Evolutionary conservation across 2,888 invertebrate species (phyloP).

Genomic region (Bellardia pandia): DNA sequence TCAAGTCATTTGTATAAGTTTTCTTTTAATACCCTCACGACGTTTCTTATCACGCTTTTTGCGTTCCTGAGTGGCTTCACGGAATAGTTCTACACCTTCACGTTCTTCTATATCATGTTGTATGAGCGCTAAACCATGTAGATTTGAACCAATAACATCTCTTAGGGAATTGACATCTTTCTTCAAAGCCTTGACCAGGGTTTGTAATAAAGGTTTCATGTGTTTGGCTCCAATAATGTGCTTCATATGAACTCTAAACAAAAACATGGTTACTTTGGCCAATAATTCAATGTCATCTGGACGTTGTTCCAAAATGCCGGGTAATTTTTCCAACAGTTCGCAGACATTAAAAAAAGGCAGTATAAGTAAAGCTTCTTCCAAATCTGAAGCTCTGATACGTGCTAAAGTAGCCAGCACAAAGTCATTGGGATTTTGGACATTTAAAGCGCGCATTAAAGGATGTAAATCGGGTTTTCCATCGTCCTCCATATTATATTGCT

Average conservation of each 20-base stretch:
- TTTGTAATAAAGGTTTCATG: slow-evolving; percentile 85
- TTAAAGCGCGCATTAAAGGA: slow-evolving; percentile 92
- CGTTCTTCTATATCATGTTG: slow-evolving; percentile 90
- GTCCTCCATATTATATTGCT: slow-evolving; percentile 85
- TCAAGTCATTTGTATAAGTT: slow-evolving; percentile 79
- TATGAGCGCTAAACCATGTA: slow-evolving; percentile 91
- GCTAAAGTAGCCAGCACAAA: slow-evolving; percentile 92
- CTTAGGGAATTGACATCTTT: slow-evolving; percentile 84
- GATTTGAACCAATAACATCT: slow-evolving; percentile 94
- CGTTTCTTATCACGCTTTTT: slow-evolving; percentile 86
- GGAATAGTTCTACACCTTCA: slow-evolving; percentile 91
- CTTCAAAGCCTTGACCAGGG: slow-evolving; percentile 79
- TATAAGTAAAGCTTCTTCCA: slow-evolving; percentile 94
- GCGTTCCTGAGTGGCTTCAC: slow-evolving; percentile 88
- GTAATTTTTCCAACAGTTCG: slow-evolving; percentile 90
- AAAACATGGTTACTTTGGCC: slow-evolving; percentile 90
- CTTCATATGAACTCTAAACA: slow-evolving; percentile 90
- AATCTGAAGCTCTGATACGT: slow-evolving; percentile 93
- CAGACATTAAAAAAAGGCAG: slow-evolving; percentile 93
- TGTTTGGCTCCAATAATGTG: slow-evolving; percentile 90
- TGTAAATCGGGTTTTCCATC: slow-evolving; percentile 86
- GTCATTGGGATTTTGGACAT: slow-evolving; percentile 89
- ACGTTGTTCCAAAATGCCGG: slow-evolving; percentile 87
- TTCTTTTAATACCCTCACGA: slow-evolving; percentile 78
- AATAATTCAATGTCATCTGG: slow-evolving; percentile 91